These are phyloP conservation scores for Saguinus midas DNA, from an alignment of 2,113 vertebrate genomes.

Conservation along the genomic window DNA sequence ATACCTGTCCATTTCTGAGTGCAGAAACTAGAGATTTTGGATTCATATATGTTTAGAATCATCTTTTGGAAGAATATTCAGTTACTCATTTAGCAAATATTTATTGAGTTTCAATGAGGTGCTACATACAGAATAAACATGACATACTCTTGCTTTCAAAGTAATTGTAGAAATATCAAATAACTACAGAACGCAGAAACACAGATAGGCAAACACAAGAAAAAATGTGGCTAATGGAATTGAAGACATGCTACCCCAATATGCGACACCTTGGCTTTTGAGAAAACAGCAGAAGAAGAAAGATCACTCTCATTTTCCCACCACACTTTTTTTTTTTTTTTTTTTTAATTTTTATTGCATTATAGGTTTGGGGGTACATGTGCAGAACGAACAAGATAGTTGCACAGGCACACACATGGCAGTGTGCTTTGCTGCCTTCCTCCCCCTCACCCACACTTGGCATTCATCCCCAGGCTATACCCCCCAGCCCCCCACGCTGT, in stretches of 20 bases:
- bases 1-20: not conserved
- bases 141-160: not conserved
- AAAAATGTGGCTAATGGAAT: no score
- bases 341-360: no score
- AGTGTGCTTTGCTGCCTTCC: no score
- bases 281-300: not conserved
- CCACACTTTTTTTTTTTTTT: no score
- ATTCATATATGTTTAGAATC: not conserved
- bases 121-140: not conserved
- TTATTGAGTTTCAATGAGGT: not conserved
- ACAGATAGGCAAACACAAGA: not conserved
- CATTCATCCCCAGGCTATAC: no score
- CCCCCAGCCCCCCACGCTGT: no score
- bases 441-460: no score
- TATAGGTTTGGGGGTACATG: no score
- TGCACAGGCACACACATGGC: no score
- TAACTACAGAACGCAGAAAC: not conserved
- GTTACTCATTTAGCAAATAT: not conserved
- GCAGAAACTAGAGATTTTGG: not conserved
- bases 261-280: not conserved
- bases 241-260: not conserved
- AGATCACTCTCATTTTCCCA: not conserved
- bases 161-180: not conserved
- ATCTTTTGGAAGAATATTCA: not conserved
- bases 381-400: no score